Evolutionary conservation across 2,797 vertebrate species (phyloP), one percentile per base, ranked within the genome.

Genomic region (Phrynocephalus vlangalii): DNA sequence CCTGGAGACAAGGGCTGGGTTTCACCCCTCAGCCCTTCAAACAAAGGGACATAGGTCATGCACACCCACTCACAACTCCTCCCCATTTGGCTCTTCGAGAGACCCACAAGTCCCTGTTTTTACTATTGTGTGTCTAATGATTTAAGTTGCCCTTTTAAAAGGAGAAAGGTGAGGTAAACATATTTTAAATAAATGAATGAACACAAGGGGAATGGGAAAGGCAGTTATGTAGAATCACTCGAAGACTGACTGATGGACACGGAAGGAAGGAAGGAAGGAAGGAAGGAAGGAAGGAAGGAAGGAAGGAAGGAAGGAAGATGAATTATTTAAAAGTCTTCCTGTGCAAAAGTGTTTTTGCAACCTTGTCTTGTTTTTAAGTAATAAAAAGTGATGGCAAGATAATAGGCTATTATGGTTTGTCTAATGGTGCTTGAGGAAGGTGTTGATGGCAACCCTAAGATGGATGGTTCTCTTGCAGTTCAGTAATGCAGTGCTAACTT

Each of bases 361-460:
- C 0, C 0, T 3, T 3, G 0, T 0, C 4, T 38, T 75, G 24
- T 66, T 30, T 24, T 85, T 24, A 83, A 3, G 0, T 2, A 91
- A 80, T 30, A 87, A 79, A 70, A n/a, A 38, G 24, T 48, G 30
- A 78, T 22, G 1, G 6, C 24, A 50, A 8, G 20, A 70, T 84
- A 82, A 28, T 38, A 15, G 16, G 3, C 66, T 91, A 71, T 44
- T 76, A 1, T 8, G 1, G 2, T 30, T 60, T 10, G 77, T 28
- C 6, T n/a, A 60, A 30, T 18, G n/a, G 0, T 3, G 0, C 56
- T 38, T 7, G 33, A 0, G 0, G 0, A 3, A 83, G 30, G 56
- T 86, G 30, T 63, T 48, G 44, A 70, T 77, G 44, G 85, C 86
- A 85, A 22, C 4, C 10, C 77, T 44, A 72, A 86, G 83, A 67